phyloP scores from a whole-genome alignment of 2,797 vertebrate species.

The Molossus molossus region DNA sequence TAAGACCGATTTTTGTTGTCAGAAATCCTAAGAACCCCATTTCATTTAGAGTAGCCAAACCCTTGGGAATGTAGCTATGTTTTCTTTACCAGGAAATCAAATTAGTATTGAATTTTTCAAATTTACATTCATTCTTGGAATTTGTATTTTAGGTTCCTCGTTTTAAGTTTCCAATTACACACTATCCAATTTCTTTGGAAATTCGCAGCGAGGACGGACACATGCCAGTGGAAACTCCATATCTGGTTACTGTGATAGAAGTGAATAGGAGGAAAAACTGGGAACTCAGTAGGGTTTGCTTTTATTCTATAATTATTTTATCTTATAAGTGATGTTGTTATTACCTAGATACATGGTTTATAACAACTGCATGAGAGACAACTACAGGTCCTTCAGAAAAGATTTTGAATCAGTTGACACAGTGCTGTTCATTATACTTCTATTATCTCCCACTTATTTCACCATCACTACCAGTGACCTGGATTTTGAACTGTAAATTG shows the following conservation, averaged over 20 bases:
- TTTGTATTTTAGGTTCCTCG: slow-evolving; percentile 83
- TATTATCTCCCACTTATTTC: neutral
- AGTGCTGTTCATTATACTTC: neutral
- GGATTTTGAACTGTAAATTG: neutral
- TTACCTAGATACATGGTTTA: neutral
- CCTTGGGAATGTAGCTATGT: neutral
- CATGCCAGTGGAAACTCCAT: slow-evolving; percentile 32
- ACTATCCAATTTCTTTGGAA: slow-evolving; percentile 79
- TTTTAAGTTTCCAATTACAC: slow-evolving; percentile 80
- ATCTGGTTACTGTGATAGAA: slow-evolving; percentile 82
- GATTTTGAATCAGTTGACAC: neutral
- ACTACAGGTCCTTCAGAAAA: neutral
- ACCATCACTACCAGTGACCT: neutral
- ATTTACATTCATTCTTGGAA: slow-evolving; percentile 37
- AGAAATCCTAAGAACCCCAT: neutral
- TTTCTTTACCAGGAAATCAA: slow-evolving; percentile 40
- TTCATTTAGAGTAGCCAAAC: slow-evolving; percentile 25
- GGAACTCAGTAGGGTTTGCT: slow-evolving; percentile 78
- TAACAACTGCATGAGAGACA: neutral
- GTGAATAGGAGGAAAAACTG: slow-evolving; percentile 81
- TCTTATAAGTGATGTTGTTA: neutral
- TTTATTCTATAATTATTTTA: slow-evolving; percentile 7
- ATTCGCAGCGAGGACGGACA: neutral
- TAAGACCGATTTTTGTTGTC: neutral
- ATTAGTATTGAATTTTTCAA: slow-evolving; percentile 39